phyloP scores from a whole-genome alignment of 2,113 vertebrate genomes.

The Halichoeres trimaculatus region DNA sequence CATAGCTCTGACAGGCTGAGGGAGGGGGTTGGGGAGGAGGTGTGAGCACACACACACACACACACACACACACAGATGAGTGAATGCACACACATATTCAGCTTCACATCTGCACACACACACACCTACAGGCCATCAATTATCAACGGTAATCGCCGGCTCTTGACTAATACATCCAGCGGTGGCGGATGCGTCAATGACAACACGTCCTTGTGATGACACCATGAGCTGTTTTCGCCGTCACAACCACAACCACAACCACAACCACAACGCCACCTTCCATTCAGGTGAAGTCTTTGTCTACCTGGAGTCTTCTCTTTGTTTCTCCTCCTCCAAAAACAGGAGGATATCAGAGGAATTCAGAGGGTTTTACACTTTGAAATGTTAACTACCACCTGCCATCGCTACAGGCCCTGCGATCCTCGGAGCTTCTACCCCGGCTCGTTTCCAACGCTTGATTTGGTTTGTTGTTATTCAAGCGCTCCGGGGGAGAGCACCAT shows the following conservation, averaged over 20 bases:
- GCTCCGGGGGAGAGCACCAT: constrained; percentile 28
- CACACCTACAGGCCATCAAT: constrained; percentile 68
- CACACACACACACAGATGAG: constrained; percentile 4
- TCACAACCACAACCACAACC: constrained; percentile 29
- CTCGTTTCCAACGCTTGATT: constrained; percentile 27
- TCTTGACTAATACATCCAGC: constrained; percentile 69
- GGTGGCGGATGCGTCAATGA: constrained; percentile 61
- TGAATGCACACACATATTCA: constrained; percentile 13
- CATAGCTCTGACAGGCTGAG: constrained; percentile 71
- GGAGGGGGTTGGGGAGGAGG: constrained; percentile 28
- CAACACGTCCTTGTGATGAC: constrained; percentile 75
- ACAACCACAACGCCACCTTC: constrained; percentile 35
- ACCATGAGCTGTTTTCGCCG: constrained; percentile 51
- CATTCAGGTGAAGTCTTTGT: constrained; percentile 53
- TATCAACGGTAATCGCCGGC: constrained; percentile 72
- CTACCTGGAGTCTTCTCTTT: constrained; percentile 31
- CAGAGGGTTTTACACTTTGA: constrained; percentile 53
- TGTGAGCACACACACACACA: constrained; percentile 27
- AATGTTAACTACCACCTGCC: constrained; percentile 74
- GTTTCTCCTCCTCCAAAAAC: constrained; percentile 45
- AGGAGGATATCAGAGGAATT: constrained; percentile 51
- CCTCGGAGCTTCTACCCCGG: constrained; percentile 14
- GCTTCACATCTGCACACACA: constrained; percentile 7
- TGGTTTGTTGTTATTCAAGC: constrained; percentile 38
- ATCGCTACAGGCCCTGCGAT: constrained; percentile 36